Base-by-base conservation (phyloP, 2,888 invertebrate species). In the Calliscelio sp. region DNA sequence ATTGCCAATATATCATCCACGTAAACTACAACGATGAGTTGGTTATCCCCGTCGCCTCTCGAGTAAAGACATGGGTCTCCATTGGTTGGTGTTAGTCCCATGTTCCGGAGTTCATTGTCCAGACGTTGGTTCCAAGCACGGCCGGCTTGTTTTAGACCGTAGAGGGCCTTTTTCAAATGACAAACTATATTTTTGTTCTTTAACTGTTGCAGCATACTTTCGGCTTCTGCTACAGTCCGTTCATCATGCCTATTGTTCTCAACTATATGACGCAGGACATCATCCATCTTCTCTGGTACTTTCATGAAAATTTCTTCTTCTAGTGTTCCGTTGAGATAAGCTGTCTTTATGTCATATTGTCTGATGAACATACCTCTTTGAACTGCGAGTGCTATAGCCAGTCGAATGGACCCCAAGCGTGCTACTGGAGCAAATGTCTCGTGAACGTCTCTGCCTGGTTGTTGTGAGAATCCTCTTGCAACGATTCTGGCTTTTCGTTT, bases 311-410 rank as follows among this genome's bases (percentile, higher is more conserved):
- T 70, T 3, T 84, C 73, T 20, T 68, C 77, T 11, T 82, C 81
- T 11, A 86, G 68, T 10, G 51, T 38, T 1, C 88, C 88, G 53
- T 88, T 88, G 3, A 88, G 59, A 44, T 85, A 89, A 4, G 87
- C 86, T 2, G 86, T 86, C 0, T 83, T 81, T 0, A 88, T 68
- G 44, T 88, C 86, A 14, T 86, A 77, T 24, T 89, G 88, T 8
- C 63, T 11, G 6, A 88, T 75, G 10, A 65, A 38, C 84, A 88
- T 73, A 8, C 44, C 75, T 14, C 32, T 20, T n/a, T 73, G 66
- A 8, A 49, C 51, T 7, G 68, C 24, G 6, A 70, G 16, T 0
- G 55, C 61, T 2, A 70, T 1, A 1, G 59, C 44, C 41, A 79
- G 10, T 1, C 79, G 61, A 24, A 70, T 32, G 16, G 79, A 49